Conservation (phyloP, 1,140 invertebrate genomes). For the Drosophila bocki region DNA sequence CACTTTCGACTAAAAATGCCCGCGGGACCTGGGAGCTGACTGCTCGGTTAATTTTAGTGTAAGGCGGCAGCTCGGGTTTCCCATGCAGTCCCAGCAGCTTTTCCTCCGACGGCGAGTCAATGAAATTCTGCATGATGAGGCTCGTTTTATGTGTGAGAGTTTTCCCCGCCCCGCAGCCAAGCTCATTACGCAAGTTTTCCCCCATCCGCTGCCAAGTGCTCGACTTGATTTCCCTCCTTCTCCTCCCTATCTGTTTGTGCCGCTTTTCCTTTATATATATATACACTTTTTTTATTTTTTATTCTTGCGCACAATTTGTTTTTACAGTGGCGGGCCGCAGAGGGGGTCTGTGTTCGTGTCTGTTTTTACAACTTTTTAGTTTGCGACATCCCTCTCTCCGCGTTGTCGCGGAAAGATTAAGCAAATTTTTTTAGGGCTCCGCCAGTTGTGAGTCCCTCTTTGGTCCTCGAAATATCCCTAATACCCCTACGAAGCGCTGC, state of each 20-base stretch:
- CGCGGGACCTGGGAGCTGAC: conserved; percentile 47
- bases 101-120: conserved; percentile 52
- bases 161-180: conserved; percentile 34
- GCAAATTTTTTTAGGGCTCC: conserved; percentile 68
- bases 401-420: conserved; percentile 65
- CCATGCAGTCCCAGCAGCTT: conserved; percentile 30
- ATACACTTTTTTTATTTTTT: conserved; percentile 67
- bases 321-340: conserved; percentile 22
- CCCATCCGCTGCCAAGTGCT: conserved; percentile 28
- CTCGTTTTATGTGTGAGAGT: conserved; percentile 53
- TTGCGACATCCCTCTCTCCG: conserved; percentile 50
- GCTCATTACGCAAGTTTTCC: conserved; percentile 74
- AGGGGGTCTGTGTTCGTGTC: conserved; percentile 31
- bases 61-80: conserved; percentile 24
- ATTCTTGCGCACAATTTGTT: conserved; percentile 70
- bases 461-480: conserved; percentile 10
- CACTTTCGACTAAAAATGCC: conserved; percentile 74
- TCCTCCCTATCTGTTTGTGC: conserved; percentile 11
- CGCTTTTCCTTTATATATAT: conserved; percentile 10
- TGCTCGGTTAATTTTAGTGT: conserved; percentile 73
- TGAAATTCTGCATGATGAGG: conserved; percentile 57
- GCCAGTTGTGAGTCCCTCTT: conserved; percentile 35
- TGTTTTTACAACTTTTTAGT: conserved; percentile 79
- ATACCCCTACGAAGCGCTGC: conserved; percentile 19
- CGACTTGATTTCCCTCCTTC: conserved; percentile 34